Evolutionary conservation across 2,888 invertebrate genomes (phyloP), one percentile per base, ranked within the genome.

Genomic region (Drosophila maculinotata): DNA sequence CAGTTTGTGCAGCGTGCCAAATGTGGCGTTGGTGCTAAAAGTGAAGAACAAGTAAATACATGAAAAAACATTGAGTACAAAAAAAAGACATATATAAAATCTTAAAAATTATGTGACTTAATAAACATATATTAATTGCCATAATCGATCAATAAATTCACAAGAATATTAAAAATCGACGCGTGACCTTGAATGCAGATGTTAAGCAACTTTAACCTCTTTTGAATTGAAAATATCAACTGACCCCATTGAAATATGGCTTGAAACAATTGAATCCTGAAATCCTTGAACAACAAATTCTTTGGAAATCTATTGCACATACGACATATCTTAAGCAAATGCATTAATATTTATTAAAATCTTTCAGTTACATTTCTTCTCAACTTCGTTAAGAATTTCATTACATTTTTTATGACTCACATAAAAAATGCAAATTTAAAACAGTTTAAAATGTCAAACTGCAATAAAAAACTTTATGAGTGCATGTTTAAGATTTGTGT

Each of bases 391-490:
- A 15, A 7, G 10, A 45, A 4, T 31, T 44, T 45, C 1, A 7
- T 72, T 36, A 33, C 0, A 52, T 38, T 23, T 67, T n/a, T 31
- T 58, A 39, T 6, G 20, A 1, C 17, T 7, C 30, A 44, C 59
- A 54, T 57, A 53, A 36, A 54, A 23, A 49, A 54, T 52, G 47
- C 56, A 56, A 52, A 28, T 15, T 23, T n/a, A 47, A 59, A 28
- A 23, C 57, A 56, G 52, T 69, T 52, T 45, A 54, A 49, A 70
- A 31, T 36, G 12, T 36, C 12, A 28, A 41, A 44, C 12, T 28
- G 42, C 3, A 47, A 68, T 60, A 66, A 63, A 52, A 59, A 56
- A 58, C 45, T 67, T 86, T 59, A 74, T 41, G 86, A 58, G 42
- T 44, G 53, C 48, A 9, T 52, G 48, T 49, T 59, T 25, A 64